Conservation (phyloP, 2,113 vertebrate genomes). For the Sialia sialis region DNA sequence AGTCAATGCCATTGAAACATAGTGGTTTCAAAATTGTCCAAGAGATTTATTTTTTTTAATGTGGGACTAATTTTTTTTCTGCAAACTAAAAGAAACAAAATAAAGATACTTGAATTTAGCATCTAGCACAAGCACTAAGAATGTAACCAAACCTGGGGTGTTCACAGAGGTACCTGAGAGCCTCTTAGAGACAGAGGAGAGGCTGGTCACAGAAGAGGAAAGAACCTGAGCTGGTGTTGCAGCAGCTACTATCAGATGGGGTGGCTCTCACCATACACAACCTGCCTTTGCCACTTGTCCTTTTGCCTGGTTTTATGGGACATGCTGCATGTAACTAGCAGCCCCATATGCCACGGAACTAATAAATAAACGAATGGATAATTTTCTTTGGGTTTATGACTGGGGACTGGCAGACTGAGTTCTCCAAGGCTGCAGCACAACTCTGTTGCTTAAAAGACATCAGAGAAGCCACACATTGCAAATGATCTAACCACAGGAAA, state of each 20-base stretch:
- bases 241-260: neutral
- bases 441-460: neutral
- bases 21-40: neutral
- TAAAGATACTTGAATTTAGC: neutral
- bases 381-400: neutral
- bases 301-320: neutral
- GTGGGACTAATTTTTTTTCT: neutral
- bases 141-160: neutral
- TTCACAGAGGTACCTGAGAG: neutral
- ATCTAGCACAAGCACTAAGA: neutral
- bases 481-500: neutral
- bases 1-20: neutral
- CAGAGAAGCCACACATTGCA: neutral
- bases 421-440: neutral
- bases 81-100: neutral
- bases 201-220: neutral
- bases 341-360: neutral
- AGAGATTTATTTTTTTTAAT: neutral
- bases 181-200: neutral
- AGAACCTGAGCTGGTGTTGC: neutral
- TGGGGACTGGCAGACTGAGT: neutral
- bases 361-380: neutral
- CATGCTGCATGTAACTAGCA: neutral
- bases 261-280: fast-evolving
- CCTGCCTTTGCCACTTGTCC: neutral